phyloP scores from a whole-genome alignment of 1,140 invertebrate genomes.

The Bombus confusus region DNA sequence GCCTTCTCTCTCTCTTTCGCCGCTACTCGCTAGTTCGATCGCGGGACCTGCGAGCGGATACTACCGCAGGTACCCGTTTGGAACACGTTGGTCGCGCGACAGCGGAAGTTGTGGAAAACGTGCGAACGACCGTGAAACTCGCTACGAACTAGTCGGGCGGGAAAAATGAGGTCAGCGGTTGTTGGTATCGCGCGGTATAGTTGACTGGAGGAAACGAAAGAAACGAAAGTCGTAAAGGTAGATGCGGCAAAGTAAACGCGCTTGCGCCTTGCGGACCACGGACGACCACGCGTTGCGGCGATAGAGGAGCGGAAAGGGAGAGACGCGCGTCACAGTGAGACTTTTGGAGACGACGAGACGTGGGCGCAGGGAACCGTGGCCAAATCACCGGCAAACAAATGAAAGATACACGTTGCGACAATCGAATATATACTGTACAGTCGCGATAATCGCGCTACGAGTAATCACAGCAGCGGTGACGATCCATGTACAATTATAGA shows the following conservation, averaged over 20 bases:
- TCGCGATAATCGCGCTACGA: background rate
- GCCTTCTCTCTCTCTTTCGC: background rate
- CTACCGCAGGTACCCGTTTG: background rate
- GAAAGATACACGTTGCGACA: background rate
- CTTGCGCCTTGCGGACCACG: conserved; percentile 15
- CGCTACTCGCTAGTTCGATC: background rate
- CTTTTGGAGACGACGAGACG: conserved; percentile 5
- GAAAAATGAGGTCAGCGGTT: conserved; percentile 36
- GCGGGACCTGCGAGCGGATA: no score
- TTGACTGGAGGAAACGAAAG: conserved; percentile 8
- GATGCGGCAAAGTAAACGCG: conserved; percentile 30
- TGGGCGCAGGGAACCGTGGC: background rate
- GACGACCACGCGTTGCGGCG: conserved; percentile 28
- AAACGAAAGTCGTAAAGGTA: conserved; percentile 29
- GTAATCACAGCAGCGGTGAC: background rate
- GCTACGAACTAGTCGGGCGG: conserved; percentile 11
- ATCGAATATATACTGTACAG: no score
- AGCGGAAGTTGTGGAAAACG: conserved; percentile 4
- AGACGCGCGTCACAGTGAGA: conserved; percentile 12
- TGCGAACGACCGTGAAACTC: conserved; percentile 8
- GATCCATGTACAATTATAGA: background rate
- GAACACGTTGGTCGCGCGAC: background rate
- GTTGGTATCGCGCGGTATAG: conserved; percentile 6
- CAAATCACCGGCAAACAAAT: background rate
- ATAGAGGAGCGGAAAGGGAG: background rate